Conservation (phyloP, 2,797 vertebrate genomes). For the Acrossocheilus wenchowensis region DNA sequence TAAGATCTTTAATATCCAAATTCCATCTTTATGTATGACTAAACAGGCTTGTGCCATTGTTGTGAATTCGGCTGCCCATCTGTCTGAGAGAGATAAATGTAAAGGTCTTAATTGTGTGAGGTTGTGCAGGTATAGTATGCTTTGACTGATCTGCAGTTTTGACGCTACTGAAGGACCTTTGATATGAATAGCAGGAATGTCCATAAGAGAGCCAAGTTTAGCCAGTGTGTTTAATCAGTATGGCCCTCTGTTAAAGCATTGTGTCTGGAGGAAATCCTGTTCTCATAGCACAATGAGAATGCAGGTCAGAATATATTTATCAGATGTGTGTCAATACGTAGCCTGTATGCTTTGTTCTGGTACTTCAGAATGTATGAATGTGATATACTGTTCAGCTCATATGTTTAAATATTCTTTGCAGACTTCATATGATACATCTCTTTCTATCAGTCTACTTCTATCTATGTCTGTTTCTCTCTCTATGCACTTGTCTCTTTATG, state of each 20-base stretch:
- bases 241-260: constrained; percentile 67
- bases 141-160: not conserved
- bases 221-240: constrained; percentile 69
- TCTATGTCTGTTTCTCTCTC: not conserved
- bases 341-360: constrained; percentile 23
- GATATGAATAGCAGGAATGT: constrained; percentile 76
- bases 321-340: constrained; percentile 26
- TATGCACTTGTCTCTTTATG: not conserved
- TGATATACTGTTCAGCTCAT: not conserved
- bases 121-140: not conserved
- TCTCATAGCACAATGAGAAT: constrained; percentile 24
- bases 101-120: not conserved
- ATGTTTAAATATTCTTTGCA: not conserved
- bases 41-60: not conserved
- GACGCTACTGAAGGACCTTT: constrained; percentile 63
- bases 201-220: constrained; percentile 58
- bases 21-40: not conserved
- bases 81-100: not conserved
- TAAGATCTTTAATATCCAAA: not conserved
- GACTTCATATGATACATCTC: not conserved
- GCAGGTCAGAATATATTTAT: constrained; percentile 42
- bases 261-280: constrained; percentile 83
- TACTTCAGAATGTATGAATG: not conserved
- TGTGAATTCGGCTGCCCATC: not conserved
- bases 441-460: not conserved